These are phyloP conservation scores for Sorex maritimensis DNA, from an alignment of 2,797 vertebrate species.

Conservation along the genomic window DNA sequence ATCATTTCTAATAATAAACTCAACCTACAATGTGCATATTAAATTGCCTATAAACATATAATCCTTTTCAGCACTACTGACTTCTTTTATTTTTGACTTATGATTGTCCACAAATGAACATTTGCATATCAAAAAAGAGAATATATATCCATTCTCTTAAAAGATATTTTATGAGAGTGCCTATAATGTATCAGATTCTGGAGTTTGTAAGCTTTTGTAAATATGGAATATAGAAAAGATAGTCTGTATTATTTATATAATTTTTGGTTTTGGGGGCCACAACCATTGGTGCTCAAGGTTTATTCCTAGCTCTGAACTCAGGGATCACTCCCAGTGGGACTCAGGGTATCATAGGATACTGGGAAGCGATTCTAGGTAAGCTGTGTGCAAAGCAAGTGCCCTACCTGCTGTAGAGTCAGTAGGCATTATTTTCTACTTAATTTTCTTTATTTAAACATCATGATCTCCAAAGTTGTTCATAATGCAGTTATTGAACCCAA, in stretches of 20 bases:
- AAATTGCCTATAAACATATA: not conserved
- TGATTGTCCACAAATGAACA: not conserved
- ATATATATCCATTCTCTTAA: slow-evolving; percentile 1
- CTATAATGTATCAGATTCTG: not conserved
- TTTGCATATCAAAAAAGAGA: not conserved
- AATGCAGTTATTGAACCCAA: too few species aligned
- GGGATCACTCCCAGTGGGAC: too few species aligned
- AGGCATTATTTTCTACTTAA: too few species aligned
- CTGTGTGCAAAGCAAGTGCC: too few species aligned
- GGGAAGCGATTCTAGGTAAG: too few species aligned
- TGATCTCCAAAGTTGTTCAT: too few species aligned
- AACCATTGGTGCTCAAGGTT: too few species aligned
- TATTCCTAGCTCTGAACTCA: too few species aligned
- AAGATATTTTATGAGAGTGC: not conserved
- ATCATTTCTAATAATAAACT: not conserved
- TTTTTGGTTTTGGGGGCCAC: too few species aligned
- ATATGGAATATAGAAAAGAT: slow-evolving; percentile 7
- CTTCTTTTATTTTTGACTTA: not conserved
- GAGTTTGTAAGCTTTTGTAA: slow-evolving; percentile 38
- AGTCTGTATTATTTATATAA: not conserved
- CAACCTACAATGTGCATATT: not conserved
- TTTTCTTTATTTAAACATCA: too few species aligned
- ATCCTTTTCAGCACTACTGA: not conserved
- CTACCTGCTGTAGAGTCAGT: too few species aligned
- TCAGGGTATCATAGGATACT: too few species aligned